Conservation (phyloP, 2,888 invertebrate genomes). For the Eupithecia dodoneata region DNA sequence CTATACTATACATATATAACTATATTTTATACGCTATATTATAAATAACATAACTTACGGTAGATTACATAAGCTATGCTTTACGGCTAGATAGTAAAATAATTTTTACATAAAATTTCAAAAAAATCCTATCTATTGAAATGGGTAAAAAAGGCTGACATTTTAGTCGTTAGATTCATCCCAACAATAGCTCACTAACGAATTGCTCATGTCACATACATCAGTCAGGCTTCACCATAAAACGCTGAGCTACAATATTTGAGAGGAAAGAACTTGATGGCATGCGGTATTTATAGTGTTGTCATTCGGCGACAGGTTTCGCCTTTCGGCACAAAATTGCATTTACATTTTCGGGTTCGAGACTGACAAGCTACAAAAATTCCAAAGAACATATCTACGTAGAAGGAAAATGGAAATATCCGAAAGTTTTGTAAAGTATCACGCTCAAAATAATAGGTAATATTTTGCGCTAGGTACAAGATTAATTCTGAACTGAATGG, state of each 20-base stretch:
- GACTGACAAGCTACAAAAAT: background rate
- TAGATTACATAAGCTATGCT: background rate
- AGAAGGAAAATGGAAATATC: background rate
- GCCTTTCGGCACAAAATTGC: slow-evolving; percentile 7
- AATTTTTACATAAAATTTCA: background rate
- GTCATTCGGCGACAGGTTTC: slow-evolving; percentile 4
- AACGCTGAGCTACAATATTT: slow-evolving; percentile 11
- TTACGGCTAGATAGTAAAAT: background rate
- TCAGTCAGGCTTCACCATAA: slow-evolving; percentile 9
- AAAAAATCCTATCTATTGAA: background rate
- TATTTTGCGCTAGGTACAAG: background rate
- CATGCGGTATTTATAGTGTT: slow-evolving; percentile 6
- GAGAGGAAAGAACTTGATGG: slow-evolving; percentile 17
- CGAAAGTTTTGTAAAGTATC: background rate
- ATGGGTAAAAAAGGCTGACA: background rate
- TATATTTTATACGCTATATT: too few relatives aligned
- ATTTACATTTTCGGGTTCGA: background rate
- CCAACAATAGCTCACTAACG: slow-evolving; percentile 15
- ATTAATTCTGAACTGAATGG: background rate
- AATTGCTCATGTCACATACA: slow-evolving; percentile 14
- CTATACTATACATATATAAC: too few relatives aligned
- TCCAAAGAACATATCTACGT: background rate
- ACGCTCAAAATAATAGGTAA: background rate
- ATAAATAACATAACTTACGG: too few relatives aligned
- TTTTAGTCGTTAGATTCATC: slow-evolving; percentile 6